Evolutionary conservation across 2,888 invertebrate species (phyloP).

Genomic region (Drosophila mimica): DNA sequence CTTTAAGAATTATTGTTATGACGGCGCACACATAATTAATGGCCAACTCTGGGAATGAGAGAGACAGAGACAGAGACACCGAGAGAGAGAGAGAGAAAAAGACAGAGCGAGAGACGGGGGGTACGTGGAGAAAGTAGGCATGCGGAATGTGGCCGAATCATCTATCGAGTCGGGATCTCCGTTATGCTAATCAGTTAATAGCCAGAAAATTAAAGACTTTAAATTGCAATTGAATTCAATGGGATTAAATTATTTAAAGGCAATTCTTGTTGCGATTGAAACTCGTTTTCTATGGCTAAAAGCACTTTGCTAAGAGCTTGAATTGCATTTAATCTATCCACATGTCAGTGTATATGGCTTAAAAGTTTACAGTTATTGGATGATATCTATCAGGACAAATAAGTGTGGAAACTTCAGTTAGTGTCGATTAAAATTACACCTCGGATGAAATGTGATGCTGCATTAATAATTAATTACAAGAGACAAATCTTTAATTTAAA

Average conservation of each 20-base stretch:
- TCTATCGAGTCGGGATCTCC: slow-evolving; percentile 33
- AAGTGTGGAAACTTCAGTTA: background rate
- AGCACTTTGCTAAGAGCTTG: background rate
- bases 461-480: too few species aligned
- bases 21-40: slow-evolving; percentile 59
- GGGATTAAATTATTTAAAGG: too few species aligned
- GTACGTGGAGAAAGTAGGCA: slow-evolving; percentile 58
- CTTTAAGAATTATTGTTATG: slow-evolving; percentile 62
- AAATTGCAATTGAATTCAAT: slow-evolving; percentile 29
- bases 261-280: too few species aligned
- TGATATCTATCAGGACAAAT: background rate
- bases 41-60: slow-evolving; percentile 1
- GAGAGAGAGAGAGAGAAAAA: background rate
- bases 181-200: slow-evolving; percentile 60
- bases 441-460: too few species aligned
- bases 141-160: slow-evolving; percentile 30
- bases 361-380: background rate
- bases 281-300: background rate
- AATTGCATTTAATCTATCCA: background rate
- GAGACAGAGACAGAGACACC: background rate
- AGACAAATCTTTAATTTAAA: too few species aligned
- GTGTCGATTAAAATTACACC: background rate
- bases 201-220: slow-evolving; percentile 36
- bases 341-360: background rate
- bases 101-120: background rate